Percentiles rank a stretch among this genome's conserved stretches.
Conservation (phyloP, 2,888 invertebrate genomes). For the Leuctra nigra region DNA sequence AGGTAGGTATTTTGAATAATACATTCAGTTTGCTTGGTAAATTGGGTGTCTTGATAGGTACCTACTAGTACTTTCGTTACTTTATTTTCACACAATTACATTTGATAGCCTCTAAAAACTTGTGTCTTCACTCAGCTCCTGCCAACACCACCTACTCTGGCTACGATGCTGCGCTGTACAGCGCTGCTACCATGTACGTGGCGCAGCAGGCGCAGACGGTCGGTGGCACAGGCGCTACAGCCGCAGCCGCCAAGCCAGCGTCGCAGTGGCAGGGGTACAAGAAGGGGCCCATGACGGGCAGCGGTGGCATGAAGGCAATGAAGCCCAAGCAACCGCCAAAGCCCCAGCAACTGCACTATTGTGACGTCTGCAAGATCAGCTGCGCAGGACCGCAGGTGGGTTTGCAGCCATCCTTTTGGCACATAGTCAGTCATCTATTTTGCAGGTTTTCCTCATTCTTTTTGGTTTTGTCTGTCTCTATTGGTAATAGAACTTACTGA, state of each 20-base stretch:
- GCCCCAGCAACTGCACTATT: constrained; percentile 92
- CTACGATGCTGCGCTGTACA: constrained; percentile 93
- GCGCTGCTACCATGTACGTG: constrained; percentile 91
- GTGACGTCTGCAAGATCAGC: constrained; percentile 98
- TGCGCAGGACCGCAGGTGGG: constrained; percentile 87
- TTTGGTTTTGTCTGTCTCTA: no score
- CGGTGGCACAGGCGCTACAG: constrained; percentile 16
- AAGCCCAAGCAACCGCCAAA: constrained; percentile 77
- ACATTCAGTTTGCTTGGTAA: no score
- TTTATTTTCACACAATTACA: no score
- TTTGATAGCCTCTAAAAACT: no score
- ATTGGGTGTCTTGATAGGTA: no score
- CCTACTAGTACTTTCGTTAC: no score
- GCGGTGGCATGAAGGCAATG: constrained; percentile 50
- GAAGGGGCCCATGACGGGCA: constrained; percentile 38
- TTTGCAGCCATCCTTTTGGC: no score
- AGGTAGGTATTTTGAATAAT: no score
- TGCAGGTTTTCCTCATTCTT: no score
- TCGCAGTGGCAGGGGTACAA: constrained; percentile 57
- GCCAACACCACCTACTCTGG: constrained; percentile 70
- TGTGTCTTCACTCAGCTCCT: constrained; percentile 42
- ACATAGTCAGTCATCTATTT: no score
- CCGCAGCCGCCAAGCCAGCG: constrained; percentile 33
- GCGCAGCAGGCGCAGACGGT: constrained; percentile 60
- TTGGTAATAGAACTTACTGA: not conserved